Conservation (phyloP, 2,113 vertebrate species). For the Larimichthys polyactis region DNA sequence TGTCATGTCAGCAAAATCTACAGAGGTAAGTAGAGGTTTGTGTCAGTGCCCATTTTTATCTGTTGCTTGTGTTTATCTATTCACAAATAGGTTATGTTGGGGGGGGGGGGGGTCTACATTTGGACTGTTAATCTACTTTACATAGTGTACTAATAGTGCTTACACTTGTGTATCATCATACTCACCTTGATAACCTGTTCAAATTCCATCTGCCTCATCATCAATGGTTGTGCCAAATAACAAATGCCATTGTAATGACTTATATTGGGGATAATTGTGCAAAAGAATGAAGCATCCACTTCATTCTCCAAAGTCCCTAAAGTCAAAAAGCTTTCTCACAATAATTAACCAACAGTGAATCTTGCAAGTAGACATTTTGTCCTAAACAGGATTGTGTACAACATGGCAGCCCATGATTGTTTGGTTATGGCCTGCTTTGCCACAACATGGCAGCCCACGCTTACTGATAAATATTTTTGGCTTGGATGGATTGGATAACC, state of each 20-base stretch:
- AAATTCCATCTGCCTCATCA: constrained; percentile 30
- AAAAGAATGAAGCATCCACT: not conserved
- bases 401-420: not conserved
- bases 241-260: not conserved
- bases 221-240: not conserved
- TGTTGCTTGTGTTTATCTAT: no score
- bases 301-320: not conserved
- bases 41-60: no score
- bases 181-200: constrained; percentile 19
- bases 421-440: not conserved
- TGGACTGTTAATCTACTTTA: constrained; percentile 25
- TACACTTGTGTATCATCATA: constrained; percentile 7
- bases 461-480: not conserved
- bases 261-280: not conserved
- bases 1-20: no score
- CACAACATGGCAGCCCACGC: not conserved
- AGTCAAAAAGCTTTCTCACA: not conserved
- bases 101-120: not conserved
- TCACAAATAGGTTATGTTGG: no score
- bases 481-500: constrained; percentile 20
- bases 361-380: not conserved
- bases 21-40: no score
- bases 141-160: constrained; percentile 19
- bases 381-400: not conserved
- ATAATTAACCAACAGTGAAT: not conserved